Conservation (phyloP, 2,113 vertebrate genomes). For the Dryoscopus gambensis region DNA sequence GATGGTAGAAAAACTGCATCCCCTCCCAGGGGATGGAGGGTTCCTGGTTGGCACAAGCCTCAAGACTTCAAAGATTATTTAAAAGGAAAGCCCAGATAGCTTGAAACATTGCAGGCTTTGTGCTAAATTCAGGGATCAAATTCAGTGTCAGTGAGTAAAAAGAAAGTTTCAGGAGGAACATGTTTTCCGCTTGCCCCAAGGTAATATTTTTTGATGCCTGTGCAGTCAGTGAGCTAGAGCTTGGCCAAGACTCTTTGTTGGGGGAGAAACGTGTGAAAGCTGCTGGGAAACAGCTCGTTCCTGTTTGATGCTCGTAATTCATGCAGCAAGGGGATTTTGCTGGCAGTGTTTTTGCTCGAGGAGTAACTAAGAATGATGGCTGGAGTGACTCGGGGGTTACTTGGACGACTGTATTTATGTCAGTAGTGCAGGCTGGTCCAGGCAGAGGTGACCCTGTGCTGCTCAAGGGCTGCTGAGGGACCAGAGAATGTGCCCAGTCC, state of each 20-base stretch:
- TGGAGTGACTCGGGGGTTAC: not conserved
- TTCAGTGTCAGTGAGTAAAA: not conserved
- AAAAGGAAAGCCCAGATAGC: not conserved
- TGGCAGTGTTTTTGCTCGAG: not conserved
- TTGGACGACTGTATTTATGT: rapidly evolving
- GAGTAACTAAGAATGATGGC: not conserved
- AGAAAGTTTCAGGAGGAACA: not conserved
- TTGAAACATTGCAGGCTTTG: not conserved
- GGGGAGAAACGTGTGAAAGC: not conserved
- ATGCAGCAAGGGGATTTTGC: not conserved
- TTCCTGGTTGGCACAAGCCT: not conserved
- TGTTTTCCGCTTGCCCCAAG: not conserved
- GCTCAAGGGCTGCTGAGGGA: not conserved
- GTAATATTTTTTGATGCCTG: not conserved
- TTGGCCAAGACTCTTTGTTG: not conserved
- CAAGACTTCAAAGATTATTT: not conserved
- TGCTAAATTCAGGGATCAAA: not conserved
- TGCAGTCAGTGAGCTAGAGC: not conserved
- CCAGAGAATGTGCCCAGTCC: not conserved
- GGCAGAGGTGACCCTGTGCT: not conserved
- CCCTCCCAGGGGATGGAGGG: not conserved
- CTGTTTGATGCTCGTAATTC: not conserved
- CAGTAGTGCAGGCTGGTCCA: not conserved
- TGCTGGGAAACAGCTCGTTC: not conserved
- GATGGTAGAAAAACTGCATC: not conserved